Evolutionary conservation across 2,113 vertebrate species (phyloP), one percentile per base, ranked within the genome.

Genomic region (Arizona elegans): DNA sequence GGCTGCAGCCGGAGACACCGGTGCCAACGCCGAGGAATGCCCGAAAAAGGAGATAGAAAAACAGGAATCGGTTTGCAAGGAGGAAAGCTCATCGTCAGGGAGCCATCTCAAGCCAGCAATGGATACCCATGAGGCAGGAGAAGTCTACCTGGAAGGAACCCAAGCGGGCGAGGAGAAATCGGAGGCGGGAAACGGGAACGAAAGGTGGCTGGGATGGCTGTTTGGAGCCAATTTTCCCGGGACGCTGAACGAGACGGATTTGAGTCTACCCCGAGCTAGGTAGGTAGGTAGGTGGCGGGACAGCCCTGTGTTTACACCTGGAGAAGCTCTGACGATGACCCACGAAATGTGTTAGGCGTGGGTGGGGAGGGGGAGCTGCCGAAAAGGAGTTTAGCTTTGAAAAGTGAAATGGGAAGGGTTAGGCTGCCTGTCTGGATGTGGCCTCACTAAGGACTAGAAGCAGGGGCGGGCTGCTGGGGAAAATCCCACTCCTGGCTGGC

Each of bases 121-220:
- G 52, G 56, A 26, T 0, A 6, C 1, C 47, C 8, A 54, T 0
- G 0, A 24, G 26, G 88, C 94, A 47, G 92, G 43, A 88, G 90
- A 81, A 52, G 87, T 90, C 0, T 43, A 91, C 21, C 47, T 0
- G 58, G 38, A 86, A 70, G 93, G 8, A 47, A 3, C 62, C 8
- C 6, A 59, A 2, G 87, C 89, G 23, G 56, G 23, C 0, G 53
- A n/a, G 1, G 26, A 62, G 26, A 33, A 43, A 3, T 54, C 43
- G 2, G 0, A 1, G 3, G 70, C 2, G 1, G 58, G n/a, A 3
- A 26, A 92, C 0, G 65, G 55, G 47, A 94, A 50, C 53, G 93
- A 96, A 53, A 23, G 29, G 11, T 97, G 98, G 97, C 93, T 99
- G 89, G 98, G 98, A 1, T 96, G 99, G 33, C 98, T 99, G 23